phyloP scores from a whole-genome alignment of 1,140 invertebrate species.

The Eulimnadia texana region DNA sequence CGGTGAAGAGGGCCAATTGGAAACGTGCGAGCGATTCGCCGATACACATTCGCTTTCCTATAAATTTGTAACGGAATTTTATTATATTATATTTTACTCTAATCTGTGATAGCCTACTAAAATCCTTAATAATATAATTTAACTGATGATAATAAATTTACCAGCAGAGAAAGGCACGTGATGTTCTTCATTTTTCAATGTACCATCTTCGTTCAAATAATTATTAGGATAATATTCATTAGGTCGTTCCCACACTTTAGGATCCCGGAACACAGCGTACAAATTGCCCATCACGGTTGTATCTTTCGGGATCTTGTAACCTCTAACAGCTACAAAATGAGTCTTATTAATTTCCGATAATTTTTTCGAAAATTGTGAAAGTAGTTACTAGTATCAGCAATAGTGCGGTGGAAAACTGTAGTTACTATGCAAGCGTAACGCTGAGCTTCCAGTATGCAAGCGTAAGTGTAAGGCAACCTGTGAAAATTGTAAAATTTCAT shows the following conservation, averaged over 20 bases:
- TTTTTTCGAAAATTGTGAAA: neutral
- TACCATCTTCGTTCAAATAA: conserved; percentile 21
- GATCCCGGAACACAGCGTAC: conserved; percentile 24
- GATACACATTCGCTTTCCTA: conserved; percentile 65
- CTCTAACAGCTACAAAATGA: conserved; percentile 16
- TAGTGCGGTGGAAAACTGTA: conserved; percentile 17
- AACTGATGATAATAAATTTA: neutral
- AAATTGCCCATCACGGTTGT: conserved; percentile 27
- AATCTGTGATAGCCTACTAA: too few species aligned
- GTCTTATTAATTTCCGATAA: neutral
- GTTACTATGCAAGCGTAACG: conserved; percentile 18
- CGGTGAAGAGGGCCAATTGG: conserved; percentile 69
- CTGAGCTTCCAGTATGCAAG: conserved; percentile 21
- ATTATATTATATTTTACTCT: conserved; percentile 1
- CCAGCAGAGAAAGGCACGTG: neutral
- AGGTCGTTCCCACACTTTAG: conserved; percentile 24
- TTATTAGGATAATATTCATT: conserved; percentile 26
- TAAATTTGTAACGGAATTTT: conserved; percentile 10
- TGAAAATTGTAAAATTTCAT: neutral
- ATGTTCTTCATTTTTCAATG: neutral
- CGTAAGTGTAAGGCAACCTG: conserved; percentile 23
- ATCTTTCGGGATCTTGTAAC: conserved; percentile 27
- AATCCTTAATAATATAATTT: too few species aligned
- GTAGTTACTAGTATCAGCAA: conserved; percentile 6
- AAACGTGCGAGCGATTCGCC: conserved; percentile 68